Base-by-base conservation (phyloP, 2,888 invertebrate genomes). In the Capitulum mitella region DNA sequence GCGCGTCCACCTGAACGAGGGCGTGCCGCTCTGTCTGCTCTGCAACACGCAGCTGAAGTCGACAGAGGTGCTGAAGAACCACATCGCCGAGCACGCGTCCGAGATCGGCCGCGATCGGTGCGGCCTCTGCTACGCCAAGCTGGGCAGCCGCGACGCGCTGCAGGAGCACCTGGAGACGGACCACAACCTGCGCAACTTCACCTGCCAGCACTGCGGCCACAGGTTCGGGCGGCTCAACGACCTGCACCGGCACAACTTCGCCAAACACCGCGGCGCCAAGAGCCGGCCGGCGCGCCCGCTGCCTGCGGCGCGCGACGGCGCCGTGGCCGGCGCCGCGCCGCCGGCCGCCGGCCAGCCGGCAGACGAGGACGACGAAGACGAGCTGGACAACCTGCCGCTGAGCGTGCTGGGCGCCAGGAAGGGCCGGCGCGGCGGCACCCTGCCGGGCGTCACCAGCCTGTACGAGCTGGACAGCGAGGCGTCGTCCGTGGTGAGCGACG, bases 51-150 rank as follows among this genome's bases (percentile, higher is more conserved):
- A 14, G 26, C 46, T 76, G 46, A 29, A 76, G 6, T 29, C 43
- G 29, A 16, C 46, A 5, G 76, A 76, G 43, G 29, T 32, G 76
- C 76, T 76, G 29, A 76, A 76, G 76, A 22, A 46, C 46, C 76
- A 76, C 76, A 76, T 76, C 48, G 76, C 76, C 76, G 76, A 76
- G 22, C 76, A 76, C 48, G 76, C 76, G 29, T 43, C 29, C 19
- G 76, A 76, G 76, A 76, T 76, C 32, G 76, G 76, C 32, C 43
- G 76, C 76, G 76, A 76, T 8, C 76, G 76, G 5, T 76, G 76
- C 76, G 76, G 76, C 29, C 76, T 76, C 46, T 76, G 76, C 46
- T 76, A 76, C 76, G 76, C 46, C 46, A 76, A 76, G 46, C 76
- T 76, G 76, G 76, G 76, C 46, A 76, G 76, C 46, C 76, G 76